A percentile compares a stretch with the other conserved stretches of the same genome.
These are phyloP conservation scores for Parazoanthus atlanticus DNA, from an alignment of 92 coral and sea anemone species.

Conservation along the genomic window DNA sequence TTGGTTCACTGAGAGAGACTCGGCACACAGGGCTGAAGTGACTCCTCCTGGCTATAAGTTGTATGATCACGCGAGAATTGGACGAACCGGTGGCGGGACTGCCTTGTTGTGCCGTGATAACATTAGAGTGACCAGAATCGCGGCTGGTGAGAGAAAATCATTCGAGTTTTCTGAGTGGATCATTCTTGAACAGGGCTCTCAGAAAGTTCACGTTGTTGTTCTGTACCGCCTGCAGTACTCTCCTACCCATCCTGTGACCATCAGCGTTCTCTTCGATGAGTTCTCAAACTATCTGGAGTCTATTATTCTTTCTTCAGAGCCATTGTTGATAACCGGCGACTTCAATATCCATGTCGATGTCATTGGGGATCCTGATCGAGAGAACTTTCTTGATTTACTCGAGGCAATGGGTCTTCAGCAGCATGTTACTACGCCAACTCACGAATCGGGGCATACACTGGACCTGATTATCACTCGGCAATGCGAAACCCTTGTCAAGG, in stretches of 20 bases:
- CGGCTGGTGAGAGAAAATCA: slow-evolving; percentile 38
- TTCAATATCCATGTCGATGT: not conserved
- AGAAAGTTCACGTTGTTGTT: slow-evolving; percentile 24
- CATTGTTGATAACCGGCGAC: too few relatives aligned
- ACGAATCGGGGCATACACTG: slow-evolving; percentile 41
- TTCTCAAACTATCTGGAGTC: too few relatives aligned
- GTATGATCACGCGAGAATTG: slow-evolving; percentile 36
- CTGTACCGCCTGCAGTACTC: slow-evolving; percentile 43
- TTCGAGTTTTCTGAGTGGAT: slow-evolving; percentile 60
- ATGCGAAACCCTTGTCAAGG: slow-evolving; percentile 44
- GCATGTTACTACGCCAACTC: slow-evolving; percentile 33
- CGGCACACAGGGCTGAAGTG: slow-evolving; percentile 36
- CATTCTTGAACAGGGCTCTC: slow-evolving; percentile 41
- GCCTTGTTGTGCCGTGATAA: slow-evolving; percentile 49
- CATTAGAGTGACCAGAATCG: slow-evolving; percentile 30
- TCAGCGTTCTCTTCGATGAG: too few relatives aligned
- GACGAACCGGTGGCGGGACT: slow-evolving; percentile 44
- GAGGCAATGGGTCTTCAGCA: slow-evolving; percentile 38
- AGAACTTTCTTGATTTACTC: slow-evolving; percentile 29
- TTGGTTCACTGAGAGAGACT: slow-evolving; percentile 52
- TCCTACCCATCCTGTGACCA: slow-evolving; percentile 32
- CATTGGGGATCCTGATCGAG: not conserved
- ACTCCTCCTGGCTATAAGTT: slow-evolving; percentile 51
- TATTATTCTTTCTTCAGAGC: too few relatives aligned
- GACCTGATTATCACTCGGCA: slow-evolving; percentile 31